Base-by-base conservation (phyloP, 2,797 vertebrate genomes). In the Tapirus indicus region DNA sequence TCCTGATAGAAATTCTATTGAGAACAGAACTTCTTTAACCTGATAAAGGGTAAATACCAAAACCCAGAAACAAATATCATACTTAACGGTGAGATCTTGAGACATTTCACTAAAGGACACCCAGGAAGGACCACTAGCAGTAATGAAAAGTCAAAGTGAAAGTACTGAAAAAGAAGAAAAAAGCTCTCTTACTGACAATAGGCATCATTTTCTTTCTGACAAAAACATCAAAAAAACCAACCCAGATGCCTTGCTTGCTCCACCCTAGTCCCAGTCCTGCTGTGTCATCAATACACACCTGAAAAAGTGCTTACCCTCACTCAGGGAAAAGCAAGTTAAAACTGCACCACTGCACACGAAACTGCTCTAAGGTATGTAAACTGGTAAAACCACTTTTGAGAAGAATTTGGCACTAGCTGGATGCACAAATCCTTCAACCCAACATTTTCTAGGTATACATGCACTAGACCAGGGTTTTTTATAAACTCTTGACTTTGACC, bases 231-330 rank as follows among this genome's bases (percentile, higher is more conserved):
- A n/a, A 94, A 94, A 44, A 5, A 2, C 60, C 38, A 60, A 27
- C n/a, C 56, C 5, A 6, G 71, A 78, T 3, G 27, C 6, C 2
- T 14, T 16, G 1, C 14, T 11, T 9, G 20, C 68, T 14, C 14
- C 64, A 25, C 35, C 75, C 13, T 2, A 29, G 41, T 13, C 21
- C 58, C 2, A 12, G 60, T n/a, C 84, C 35, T 2, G 52, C 10
- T 0, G 11, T 49, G 7, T 9, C 5, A 54, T 44, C n/a, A n/a
- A 27, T 20, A 1, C 41, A 25, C 11, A 25, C 12, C n/a, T 4
- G 23, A 52, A n/a, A 64, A 69, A 41, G 62, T 12, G 21, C 38
- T 86, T 35, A 35, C 18, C 7, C 29, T 14, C 52, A 11, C 54
- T n/a, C 49, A 44, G 10, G 38, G 38, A 27, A 32, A 52, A 41